Conservation (phyloP, 2,113 vertebrate genomes). For the Microtus montanus region DNA sequence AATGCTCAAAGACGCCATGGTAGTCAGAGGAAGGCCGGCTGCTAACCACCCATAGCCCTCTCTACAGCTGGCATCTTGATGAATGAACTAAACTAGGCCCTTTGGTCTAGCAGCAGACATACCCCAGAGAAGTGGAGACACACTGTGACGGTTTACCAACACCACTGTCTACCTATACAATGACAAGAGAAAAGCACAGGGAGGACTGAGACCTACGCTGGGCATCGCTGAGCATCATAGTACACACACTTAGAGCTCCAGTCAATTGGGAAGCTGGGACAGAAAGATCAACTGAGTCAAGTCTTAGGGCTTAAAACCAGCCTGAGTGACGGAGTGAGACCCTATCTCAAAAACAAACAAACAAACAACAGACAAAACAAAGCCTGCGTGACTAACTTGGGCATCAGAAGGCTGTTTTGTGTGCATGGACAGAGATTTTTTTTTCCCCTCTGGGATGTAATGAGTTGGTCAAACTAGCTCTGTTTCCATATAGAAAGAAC, state of each 20-base stretch:
- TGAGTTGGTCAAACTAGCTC: neutral
- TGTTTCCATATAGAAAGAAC: neutral
- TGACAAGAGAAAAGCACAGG: neutral
- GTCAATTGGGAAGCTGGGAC: neutral
- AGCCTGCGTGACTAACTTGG: neutral
- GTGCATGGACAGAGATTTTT: neutral
- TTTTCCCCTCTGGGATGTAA: neutral
- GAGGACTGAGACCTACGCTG: neutral
- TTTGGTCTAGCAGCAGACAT: neutral
- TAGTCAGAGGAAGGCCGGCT: neutral
- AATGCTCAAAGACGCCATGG: neutral
- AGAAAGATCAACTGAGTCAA: neutral
- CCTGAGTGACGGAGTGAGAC: neutral
- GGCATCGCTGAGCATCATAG: neutral
- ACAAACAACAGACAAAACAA: neutral
- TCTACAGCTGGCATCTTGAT: neutral
- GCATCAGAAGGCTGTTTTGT: neutral
- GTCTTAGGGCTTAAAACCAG: neutral
- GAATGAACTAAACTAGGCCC: neutral
- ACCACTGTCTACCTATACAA: neutral
- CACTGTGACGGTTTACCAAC: neutral
- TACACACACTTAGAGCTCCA: neutral
- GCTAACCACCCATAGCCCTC: neutral
- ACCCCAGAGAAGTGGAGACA: neutral
- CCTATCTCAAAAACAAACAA: neutral